These are phyloP conservation scores for Eubucco bourcierii DNA, from an alignment of 2,113 vertebrate genomes.

Conservation along the genomic window DNA sequence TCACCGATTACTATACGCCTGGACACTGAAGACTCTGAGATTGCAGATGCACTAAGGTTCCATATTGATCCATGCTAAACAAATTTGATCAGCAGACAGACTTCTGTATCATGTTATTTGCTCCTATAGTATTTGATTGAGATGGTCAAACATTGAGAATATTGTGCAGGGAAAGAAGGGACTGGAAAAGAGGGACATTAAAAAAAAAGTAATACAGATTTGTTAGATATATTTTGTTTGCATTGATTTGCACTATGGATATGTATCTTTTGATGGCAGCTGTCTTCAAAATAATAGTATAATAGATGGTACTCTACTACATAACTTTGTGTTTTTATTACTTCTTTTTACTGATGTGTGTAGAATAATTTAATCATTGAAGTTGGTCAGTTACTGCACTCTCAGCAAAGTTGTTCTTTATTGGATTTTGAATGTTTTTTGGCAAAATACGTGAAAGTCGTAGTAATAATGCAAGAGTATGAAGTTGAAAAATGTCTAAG, in stretches of 20 bases:
- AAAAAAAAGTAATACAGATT: background rate
- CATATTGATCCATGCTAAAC: constrained; percentile 73
- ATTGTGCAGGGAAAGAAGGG: background rate
- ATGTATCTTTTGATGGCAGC: constrained; percentile 25
- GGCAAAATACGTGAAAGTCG: background rate
- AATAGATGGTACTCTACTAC: constrained; percentile 9
- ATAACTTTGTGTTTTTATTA: constrained; percentile 13
- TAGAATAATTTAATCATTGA: background rate
- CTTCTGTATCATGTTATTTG: constrained; percentile 44
- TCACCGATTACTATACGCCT: constrained; percentile 67
- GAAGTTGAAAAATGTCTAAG: background rate
- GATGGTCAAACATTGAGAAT: constrained; percentile 13
- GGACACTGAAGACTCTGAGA: constrained; percentile 57
- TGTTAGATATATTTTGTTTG: background rate
- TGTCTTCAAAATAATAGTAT: constrained; percentile 22
- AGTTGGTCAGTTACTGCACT: background rate
- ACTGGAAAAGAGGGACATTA: background rate
- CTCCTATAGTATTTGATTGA: constrained; percentile 53
- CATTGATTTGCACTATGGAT: background rate
- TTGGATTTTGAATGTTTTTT: background rate
- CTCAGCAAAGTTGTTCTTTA: background rate
- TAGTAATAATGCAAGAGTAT: background rate
- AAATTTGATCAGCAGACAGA: constrained; percentile 77
- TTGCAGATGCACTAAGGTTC: constrained; percentile 51
- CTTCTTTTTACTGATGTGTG: background rate